phyloP scores from a whole-genome alignment of 2,888 invertebrate species.

The Ormyrus rosae region DNA sequence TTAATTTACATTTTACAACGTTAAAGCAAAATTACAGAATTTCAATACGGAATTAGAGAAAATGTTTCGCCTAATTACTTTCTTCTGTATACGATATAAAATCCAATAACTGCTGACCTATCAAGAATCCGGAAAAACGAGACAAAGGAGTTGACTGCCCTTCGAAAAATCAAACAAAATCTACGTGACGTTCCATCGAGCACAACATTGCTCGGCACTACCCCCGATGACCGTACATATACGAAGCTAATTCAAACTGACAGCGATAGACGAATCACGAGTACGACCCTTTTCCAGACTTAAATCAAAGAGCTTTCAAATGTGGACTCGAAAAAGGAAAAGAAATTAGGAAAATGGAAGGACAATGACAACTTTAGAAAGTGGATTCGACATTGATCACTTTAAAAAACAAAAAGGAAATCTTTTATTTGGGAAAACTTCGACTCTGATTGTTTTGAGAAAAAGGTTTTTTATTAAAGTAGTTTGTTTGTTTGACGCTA shows the following conservation, averaged over 20 bases:
- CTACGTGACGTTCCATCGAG: conserved; percentile 39
- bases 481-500: too few relatives aligned
- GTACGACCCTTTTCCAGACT: not conserved
- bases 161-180: conserved; percentile 20
- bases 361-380: not conserved
- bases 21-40: too few relatives aligned
- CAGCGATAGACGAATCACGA: conserved; percentile 61
- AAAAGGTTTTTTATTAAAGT: too few relatives aligned
- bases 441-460: too few relatives aligned
- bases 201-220: conserved; percentile 43
- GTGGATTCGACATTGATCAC: not conserved
- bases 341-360: not conserved
- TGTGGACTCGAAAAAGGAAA: not conserved
- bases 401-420: not conserved
- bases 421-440: not conserved
- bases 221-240: conserved; percentile 31
- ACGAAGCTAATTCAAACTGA: conserved; percentile 66
- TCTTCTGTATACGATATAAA: not conserved
- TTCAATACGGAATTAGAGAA: too few relatives aligned
- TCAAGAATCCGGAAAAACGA: conserved; percentile 29
- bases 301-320: not conserved
- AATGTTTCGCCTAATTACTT: too few relatives aligned
- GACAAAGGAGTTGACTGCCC: conserved; percentile 7
- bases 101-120: not conserved
- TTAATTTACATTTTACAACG: too few relatives aligned